Evolutionary conservation across 2,797 vertebrate species (phyloP), one percentile per base, ranked within the genome.

Genomic region (Amphiprion clarkii): DNA sequence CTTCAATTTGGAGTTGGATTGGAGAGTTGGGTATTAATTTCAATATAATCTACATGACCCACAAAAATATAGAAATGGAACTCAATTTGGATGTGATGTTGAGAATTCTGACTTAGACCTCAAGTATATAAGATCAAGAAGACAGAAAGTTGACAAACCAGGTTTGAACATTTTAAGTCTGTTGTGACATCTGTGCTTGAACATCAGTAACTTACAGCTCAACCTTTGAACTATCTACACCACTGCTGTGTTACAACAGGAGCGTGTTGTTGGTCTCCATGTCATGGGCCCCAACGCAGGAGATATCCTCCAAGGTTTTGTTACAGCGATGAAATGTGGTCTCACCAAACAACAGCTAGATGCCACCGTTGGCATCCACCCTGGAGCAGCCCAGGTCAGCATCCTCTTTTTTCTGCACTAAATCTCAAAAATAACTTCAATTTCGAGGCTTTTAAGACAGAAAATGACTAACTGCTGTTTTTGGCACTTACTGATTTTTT

Each of bases 271-370:
- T 40, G 95, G 96, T 59, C 92, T 97, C 83, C 96, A 97, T 0
- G 39, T 97, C 3, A 92, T 96, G 74, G 95, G 95, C 40, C 96
- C 96, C 42, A 95, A 93, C 1, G 95, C 96, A 42, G 96, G 95
- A 73, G 96, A 96, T 86, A 84, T 96, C 19, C 95, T 96, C 1
- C 96, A 97, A 79, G 96, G 95, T 51, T 97, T 97, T 23, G 94
- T 91, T 14, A 93, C 91, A 0, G 95, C 95, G 0, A 93, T 96
- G 36, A 96, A 95, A 83, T 96, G 96, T 46, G 96, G 96, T 2
- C 54, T 97, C 31, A 97, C 95, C 72, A 96, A 97, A 74, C 59
- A 74, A 10, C 94, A 96, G 71, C 83, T 97, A 88, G 95, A 96
- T 65, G 79, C 51, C 83, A 96, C 95, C 0, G 76, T 96, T 8